Evolutionary conservation across 2,797 vertebrate genomes (phyloP).

Genomic region (Catostomus latipinnis): DNA sequence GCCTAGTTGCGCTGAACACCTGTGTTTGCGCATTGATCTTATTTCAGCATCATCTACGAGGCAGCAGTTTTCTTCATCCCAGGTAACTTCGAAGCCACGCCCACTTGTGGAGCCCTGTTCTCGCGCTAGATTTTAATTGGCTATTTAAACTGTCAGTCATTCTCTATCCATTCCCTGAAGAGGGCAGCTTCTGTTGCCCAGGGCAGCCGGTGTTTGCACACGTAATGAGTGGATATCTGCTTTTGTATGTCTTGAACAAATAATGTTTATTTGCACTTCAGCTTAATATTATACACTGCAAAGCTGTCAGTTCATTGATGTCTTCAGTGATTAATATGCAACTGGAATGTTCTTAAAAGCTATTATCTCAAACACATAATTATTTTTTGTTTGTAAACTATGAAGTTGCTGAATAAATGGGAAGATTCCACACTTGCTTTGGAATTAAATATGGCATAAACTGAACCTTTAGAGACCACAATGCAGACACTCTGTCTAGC

Average conservation of each 20-base stretch:
- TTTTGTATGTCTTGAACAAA: slow-evolving; percentile 43
- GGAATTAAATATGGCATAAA: background rate
- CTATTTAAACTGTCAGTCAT: slow-evolving; percentile 30
- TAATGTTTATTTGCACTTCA: slow-evolving; percentile 49
- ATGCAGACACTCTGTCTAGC: background rate
- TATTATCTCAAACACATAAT: background rate
- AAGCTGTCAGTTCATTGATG: slow-evolving; percentile 4
- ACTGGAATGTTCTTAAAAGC: background rate
- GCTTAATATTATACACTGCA: slow-evolving; percentile 22
- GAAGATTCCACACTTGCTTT: background rate
- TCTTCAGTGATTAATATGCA: background rate
- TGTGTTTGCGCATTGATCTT: slow-evolving; percentile 53
- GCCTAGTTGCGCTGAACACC: slow-evolving; percentile 33
- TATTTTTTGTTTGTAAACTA: background rate
- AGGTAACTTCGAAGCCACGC: slow-evolving; percentile 53
- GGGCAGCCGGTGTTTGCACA: slow-evolving; percentile 54
- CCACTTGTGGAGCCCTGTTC: slow-evolving; percentile 1
- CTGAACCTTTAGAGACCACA: background rate
- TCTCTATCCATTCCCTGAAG: background rate
- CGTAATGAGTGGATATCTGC: slow-evolving; percentile 34
- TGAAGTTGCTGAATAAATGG: background rate
- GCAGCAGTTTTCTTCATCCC: slow-evolving; percentile 28
- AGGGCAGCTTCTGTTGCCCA: slow-evolving; percentile 40
- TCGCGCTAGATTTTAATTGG: slow-evolving; percentile 24
- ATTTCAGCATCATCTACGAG: slow-evolving; percentile 50